A percentile compares a stretch with the other conserved stretches of the same genome.
These are phyloP conservation scores for Aradophagus sp. DNA, from an alignment of 1,140 invertebrate species.

Conservation along the genomic window DNA sequence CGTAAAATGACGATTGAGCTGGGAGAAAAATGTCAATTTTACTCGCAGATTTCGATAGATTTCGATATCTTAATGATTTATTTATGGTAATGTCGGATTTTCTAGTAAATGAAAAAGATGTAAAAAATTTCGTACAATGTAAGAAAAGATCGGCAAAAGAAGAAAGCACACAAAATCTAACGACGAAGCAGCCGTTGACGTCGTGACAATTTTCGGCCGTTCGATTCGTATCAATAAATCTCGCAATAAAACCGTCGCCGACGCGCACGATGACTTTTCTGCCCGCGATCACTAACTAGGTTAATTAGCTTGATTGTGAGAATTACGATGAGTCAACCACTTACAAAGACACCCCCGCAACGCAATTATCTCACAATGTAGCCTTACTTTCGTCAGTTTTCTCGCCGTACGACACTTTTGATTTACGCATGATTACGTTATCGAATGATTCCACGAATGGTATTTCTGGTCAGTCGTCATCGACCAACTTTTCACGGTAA, in stretches of 20 bases:
- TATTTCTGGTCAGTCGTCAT: too few species aligned
- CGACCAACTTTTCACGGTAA: too few species aligned
- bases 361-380: slow-evolving; percentile 30
- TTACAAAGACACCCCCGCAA: slow-evolving; percentile 43
- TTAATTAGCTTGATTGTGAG: slow-evolving; percentile 41
- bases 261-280: slow-evolving; percentile 18
- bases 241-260: slow-evolving; percentile 15
- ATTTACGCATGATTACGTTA: slow-evolving; percentile 27
- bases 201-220: slow-evolving; percentile 4
- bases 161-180: too few species aligned
- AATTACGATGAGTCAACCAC: slow-evolving; percentile 41
- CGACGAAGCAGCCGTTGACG: slow-evolving; percentile 2
- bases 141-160: too few species aligned
- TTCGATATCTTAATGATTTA: too few species aligned
- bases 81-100: too few species aligned
- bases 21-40: too few species aligned
- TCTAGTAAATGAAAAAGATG: too few species aligned
- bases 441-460: too few species aligned
- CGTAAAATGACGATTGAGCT: too few species aligned
- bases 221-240: slow-evolving; percentile 27
- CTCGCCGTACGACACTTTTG: slow-evolving; percentile 3
- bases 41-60: too few species aligned
- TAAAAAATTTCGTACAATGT: slow-evolving; percentile 19
- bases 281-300: slow-evolving; percentile 44
- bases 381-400: slow-evolving; percentile 4